These are phyloP conservation scores for Dasysyrphus albostriatus DNA, from an alignment of 2,888 invertebrate species.

Conservation along the genomic window DNA sequence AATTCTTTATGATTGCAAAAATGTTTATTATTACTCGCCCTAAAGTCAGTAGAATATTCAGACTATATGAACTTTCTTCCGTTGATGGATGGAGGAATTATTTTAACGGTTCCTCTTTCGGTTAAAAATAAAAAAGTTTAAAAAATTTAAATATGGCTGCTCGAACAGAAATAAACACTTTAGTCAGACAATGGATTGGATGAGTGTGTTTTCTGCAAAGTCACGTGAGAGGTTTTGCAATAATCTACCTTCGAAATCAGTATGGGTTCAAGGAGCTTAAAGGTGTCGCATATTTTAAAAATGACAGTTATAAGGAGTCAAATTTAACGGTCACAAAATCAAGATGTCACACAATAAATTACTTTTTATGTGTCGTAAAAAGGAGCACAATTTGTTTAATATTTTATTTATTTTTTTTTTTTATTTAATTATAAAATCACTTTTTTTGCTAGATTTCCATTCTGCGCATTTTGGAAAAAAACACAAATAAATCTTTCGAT, in stretches of 20 bases:
- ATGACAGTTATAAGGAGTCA: slow-evolving; percentile 21
- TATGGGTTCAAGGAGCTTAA: slow-evolving; percentile 11
- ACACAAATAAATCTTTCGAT: slow-evolving; percentile 33
- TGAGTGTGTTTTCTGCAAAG: slow-evolving; percentile 16
- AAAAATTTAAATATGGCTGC: slow-evolving; percentile 31
- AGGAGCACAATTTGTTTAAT: slow-evolving; percentile 27
- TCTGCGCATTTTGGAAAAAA: slow-evolving; percentile 50
- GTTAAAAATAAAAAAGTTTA: slow-evolving; percentile 20
- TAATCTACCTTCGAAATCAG: background rate
- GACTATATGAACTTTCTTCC: background rate
- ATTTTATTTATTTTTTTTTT: background rate
- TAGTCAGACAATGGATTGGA: slow-evolving; percentile 40
- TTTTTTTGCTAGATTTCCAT: slow-evolving; percentile 34
- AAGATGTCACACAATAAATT: slow-evolving; percentile 52
- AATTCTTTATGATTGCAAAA: slow-evolving; percentile 12
- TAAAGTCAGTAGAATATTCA: slow-evolving; percentile 13
- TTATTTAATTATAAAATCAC: background rate
- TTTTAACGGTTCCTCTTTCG: slow-evolving; percentile 21
- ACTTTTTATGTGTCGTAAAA: slow-evolving; percentile 36
- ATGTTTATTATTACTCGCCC: slow-evolving; percentile 42
- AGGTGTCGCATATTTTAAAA: slow-evolving; percentile 41
- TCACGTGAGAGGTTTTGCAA: slow-evolving; percentile 42
- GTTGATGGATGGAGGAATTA: background rate
- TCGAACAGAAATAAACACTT: slow-evolving; percentile 51
- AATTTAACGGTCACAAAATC: slow-evolving; percentile 49